Base-by-base conservation (phyloP, 2,113 vertebrate species). In the Scomber colias region DNA sequence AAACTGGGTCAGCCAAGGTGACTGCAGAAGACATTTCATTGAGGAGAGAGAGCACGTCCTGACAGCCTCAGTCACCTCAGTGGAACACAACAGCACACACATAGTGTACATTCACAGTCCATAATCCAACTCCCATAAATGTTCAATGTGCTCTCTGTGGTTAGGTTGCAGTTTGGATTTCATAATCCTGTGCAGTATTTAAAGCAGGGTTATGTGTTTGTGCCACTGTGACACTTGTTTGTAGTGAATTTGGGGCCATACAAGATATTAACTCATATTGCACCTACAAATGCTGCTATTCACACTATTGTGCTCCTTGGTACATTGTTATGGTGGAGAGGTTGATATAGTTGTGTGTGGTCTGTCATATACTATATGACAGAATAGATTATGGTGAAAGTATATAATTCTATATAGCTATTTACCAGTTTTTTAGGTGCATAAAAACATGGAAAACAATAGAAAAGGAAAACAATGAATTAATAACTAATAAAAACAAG, bases 1-100 rank as follows among this genome's bases (percentile, higher is more conserved):
- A 62, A 79, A 82, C 44, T 79, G 80, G 83, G 87, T 87, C 78
- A 89, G 54, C 66, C 84, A 92, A 83, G 90, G 87, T 92, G 85
- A 88, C 80, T 83, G 73, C 69, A 77, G 68, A 57, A 68, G 69
- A 77, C 76, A 59, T 71, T 79, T 72, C n/a, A 79, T 46, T 12
- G 46, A 62, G 24, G 24, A 27, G 30, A 1, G 30, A 27, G 35
- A 27, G 14, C n/a, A 17, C 16, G 70, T 48, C 48, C 35, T 50
- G 69, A 46, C 46, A 15, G 63, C 48, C 50, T 12, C 14, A 6
- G 57, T 79, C 88, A 30, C 55, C 72, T 82, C 65, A 53, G 8
- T 50, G 10, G 40, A 40, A 84, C 65, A 49, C 57, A 15, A 50
- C 55, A 59, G 50, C 44, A 44, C 49, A 48, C 54, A 62, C 19